Evolutionary conservation across 2,113 vertebrate genomes (phyloP), one percentile per base, ranked within the genome.

Genomic region (Scalopus aquaticus): DNA sequence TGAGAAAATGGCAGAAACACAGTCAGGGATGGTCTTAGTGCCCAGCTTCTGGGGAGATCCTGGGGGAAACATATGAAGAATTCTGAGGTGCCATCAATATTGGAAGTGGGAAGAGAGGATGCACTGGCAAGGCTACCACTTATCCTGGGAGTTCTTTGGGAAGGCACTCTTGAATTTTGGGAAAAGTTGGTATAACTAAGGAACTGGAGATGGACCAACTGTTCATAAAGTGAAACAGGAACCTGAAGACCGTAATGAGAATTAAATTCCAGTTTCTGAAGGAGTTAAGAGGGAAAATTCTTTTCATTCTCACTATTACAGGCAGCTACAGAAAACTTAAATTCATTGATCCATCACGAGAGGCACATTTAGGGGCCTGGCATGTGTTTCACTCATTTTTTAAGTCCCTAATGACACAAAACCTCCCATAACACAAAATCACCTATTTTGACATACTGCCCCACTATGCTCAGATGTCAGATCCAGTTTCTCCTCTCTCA

Each of bases 211-310:
- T 56, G 10, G 16, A 81, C 42, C 20, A 64, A 28, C 26, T 46
- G 8, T 37, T 54, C 67, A 62, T 5, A 42, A 89, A 88, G 46
- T 88, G 46, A 35, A 13, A 2, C 16, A 79, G 69, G 22, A 90
- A 77, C 76, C 37, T 62, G 19, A 89, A 62, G 20, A 77, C 83
- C 51, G 54, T 72, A 80, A 72, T 83, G 30, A 86, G 35, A 91
- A 86, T 82, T 79, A 82, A 80, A 83, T 67, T 73, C 65, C 60
- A 39, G 5, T 83, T 87, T 93, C 70, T 83, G 80, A 73, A 91
- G 69, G 44, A 94, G 87, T 76, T 49, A 90, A 19, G 26, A 9
- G 22, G 28, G 24, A 37, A 22, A 1, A 2, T 4, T 58, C 90
- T 93, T 91, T 93, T 78, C 46, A 17, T 35, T 86, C 22, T 92